Conservation (phyloP, 2,888 invertebrate genomes). For the Melanostoma mellinum region DNA sequence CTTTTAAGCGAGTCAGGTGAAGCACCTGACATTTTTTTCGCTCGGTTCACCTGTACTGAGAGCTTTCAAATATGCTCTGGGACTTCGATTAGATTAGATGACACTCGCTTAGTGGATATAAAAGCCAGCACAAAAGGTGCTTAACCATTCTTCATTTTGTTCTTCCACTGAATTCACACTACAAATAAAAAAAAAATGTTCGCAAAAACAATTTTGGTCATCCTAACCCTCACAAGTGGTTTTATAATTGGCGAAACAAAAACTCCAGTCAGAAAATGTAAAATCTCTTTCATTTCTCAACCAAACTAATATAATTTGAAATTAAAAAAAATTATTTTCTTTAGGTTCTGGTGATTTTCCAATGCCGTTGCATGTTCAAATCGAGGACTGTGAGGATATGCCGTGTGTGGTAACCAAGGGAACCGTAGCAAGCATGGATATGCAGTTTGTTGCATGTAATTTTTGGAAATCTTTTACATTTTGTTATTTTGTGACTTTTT, state of each 20-base stretch:
- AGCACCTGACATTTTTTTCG: no score
- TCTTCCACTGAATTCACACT: neutral
- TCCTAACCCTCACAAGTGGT: neutral
- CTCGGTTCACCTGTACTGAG: neutral
- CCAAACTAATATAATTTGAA: neutral
- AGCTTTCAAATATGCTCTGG: neutral
- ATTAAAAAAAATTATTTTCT: neutral
- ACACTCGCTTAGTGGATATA: neutral
- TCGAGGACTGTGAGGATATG: conserved; percentile 75
- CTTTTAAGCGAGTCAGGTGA: no score
- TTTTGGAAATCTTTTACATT: neutral
- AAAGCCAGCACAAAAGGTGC: neutral
- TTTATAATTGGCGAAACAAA: neutral
- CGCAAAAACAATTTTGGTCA: neutral
- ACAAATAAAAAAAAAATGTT: neutral
- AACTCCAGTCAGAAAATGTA: conserved; percentile 34
- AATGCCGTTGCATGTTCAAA: conserved; percentile 76
- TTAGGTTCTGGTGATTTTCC: conserved; percentile 74
- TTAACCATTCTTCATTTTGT: neutral
- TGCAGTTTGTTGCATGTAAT: conserved; percentile 78
- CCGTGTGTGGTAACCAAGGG: conserved; percentile 77
- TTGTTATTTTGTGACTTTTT: neutral
- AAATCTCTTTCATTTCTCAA: neutral
- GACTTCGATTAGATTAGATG: conserved; percentile 19
- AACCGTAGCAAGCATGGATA: conserved; percentile 73